Base-by-base conservation (phyloP, 1,140 invertebrate species). In the Tetramorium alpestre region DNA sequence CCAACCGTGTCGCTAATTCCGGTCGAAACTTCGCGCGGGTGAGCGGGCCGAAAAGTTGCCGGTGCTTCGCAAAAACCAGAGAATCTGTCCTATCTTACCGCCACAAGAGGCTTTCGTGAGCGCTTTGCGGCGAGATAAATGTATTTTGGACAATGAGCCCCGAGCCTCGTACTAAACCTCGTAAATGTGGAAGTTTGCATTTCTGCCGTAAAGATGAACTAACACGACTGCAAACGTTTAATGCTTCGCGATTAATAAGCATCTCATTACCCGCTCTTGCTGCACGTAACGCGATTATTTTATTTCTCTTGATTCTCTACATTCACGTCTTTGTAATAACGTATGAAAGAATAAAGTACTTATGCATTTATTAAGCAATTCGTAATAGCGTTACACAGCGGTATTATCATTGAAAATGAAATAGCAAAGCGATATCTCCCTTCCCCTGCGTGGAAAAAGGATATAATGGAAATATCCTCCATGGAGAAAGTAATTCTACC, bases 1-100 rank as follows among this genome's bases (percentile, higher is more conserved):
- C 64, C 86, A 88, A 81, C 64, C 76, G 85, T 86, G 64, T 86
- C 85, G 75, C 85, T 80, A 86, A 73, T 88, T 80, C 69, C 18
- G 58, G 51, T 41, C 41, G 25, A 69, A 62, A 47, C 73, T 70
- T 89, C 11, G 54, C 60, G 33, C 25, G 64, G 51, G 33, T 18
- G 64, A 33, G n/a, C 58, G 18, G 54, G 33, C 56, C 10, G 62
- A 76, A 81, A 88, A 86, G 77, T 81, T 89, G 11, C 47, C 33
- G 25, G 49, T 51, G 33, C 60, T 13, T 65, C 44, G 72, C 38
- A 78, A 76, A 85, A 85, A 85, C 49, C 22, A 65, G 44, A 25
- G 41, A 67, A 80, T 85, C 58, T 54, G 33, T 65, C 51, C 47
- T 77, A 78, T 85, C 44, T 80, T 67, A 54, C 33, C 13, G 18